These are phyloP conservation scores for Armadillidium nasatum DNA, from an alignment of 1,140 invertebrate species.

Conservation along the genomic window DNA sequence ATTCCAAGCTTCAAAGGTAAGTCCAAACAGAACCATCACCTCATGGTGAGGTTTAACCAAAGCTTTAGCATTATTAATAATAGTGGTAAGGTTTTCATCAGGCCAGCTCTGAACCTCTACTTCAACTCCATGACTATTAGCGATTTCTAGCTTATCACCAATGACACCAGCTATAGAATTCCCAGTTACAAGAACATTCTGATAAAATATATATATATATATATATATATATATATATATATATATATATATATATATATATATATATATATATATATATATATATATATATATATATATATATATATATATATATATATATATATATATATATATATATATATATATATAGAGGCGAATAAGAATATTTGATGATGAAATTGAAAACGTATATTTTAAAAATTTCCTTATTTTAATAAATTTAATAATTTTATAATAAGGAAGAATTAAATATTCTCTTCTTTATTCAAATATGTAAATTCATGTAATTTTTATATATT, in stretches of 20 bases:
- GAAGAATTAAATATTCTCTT: too few relatives aligned
- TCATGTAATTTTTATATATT: too few relatives aligned
- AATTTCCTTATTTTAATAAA: too few relatives aligned
- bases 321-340: too few relatives aligned
- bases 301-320: too few relatives aligned
- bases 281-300: too few relatives aligned
- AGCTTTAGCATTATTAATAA: background rate
- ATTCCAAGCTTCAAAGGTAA: background rate
- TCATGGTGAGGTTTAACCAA: background rate
- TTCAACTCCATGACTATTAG: background rate
- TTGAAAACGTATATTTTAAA: too few relatives aligned
- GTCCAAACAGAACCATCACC: background rate
- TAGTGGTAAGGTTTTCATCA: background rate
- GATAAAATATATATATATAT: background rate
- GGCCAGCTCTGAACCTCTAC: background rate
- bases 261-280: too few relatives aligned
- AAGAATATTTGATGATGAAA: too few relatives aligned
- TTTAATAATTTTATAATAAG: too few relatives aligned
- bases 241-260: background rate
- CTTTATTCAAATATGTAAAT: too few relatives aligned
- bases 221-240: slow-evolving; percentile 18
- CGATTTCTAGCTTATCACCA: background rate
- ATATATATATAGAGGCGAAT: too few relatives aligned
- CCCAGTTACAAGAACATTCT: background rate
- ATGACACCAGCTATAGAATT: background rate